These are phyloP conservation scores for Unio delphinus DNA, from an alignment of 2,888 invertebrate genomes.

Conservation along the genomic window DNA sequence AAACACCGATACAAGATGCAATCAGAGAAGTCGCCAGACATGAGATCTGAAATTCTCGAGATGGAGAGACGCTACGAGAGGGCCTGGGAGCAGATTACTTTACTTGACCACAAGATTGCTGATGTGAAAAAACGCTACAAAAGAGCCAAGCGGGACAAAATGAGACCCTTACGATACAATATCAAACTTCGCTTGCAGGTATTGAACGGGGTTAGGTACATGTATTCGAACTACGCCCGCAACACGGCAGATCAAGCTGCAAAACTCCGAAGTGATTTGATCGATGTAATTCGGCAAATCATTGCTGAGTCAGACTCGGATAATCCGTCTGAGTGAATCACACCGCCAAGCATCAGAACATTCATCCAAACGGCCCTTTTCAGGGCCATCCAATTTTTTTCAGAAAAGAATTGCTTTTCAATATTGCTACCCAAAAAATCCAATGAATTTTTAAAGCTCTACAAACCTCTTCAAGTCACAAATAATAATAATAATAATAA, in stretches of 20 bases:
- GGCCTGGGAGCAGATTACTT: conserved; percentile 54
- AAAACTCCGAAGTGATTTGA: conserved; percentile 27
- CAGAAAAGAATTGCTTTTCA: too few species aligned
- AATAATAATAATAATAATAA: too few species aligned
- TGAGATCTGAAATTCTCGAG: not conserved
- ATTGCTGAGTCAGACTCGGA: not conserved
- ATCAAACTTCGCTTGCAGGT: conserved; percentile 54
- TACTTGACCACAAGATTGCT: conserved; percentile 45
- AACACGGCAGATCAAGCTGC: conserved; percentile 43
- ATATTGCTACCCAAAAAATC: too few species aligned
- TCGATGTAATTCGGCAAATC: conserved; percentile 12
- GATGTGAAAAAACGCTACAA: conserved; percentile 45
- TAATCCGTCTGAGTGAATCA: too few species aligned
- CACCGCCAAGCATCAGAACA: too few species aligned
- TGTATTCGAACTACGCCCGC: conserved; percentile 43
- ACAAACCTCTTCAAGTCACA: too few species aligned
- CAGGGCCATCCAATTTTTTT: too few species aligned
- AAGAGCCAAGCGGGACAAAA: conserved; percentile 40
- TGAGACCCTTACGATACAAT: conserved; percentile 51
- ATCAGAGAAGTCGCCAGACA: too few species aligned
- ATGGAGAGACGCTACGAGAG: conserved; percentile 20
- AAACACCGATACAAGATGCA: too few species aligned
- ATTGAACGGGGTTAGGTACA: conserved; percentile 39
- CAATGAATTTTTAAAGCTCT: too few species aligned
- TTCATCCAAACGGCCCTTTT: too few species aligned